Base-by-base conservation (phyloP, 2,888 invertebrate species). In the Tetragonula carbonaria region DNA sequence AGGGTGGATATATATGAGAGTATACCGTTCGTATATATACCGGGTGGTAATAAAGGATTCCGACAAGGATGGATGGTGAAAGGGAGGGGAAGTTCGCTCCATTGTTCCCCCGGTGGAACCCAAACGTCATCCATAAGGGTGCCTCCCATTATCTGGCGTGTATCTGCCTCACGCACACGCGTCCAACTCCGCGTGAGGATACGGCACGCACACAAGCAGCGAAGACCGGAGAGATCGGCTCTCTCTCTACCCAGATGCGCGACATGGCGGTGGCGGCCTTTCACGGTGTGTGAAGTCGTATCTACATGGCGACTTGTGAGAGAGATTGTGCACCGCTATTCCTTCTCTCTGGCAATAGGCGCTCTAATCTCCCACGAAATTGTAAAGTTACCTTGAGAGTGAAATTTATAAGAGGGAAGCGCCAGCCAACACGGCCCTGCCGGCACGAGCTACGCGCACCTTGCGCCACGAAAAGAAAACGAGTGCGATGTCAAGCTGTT, bases 51-150 rank as follows among this genome's bases (percentile, higher is more conserved):
- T 94, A 94, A 93, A 94, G 93, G 94, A 94, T 93, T 94, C 92
- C 91, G 92, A 93, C 93, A 92, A 93, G 93, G 93, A 94, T 92
- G 92, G 91, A 93, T 93, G 91, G 87, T 86, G 82, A 84, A 85
- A 88, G 89, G 85, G 67, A 45, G 45, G 81, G 79, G 73, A 78
- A 87, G 87, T 87, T 83, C 82, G 86, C 88, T 89, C 92, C 92
- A 94, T 94, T 94, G 94, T 94, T 94, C 93, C 92, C 93, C 92
- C 93, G 83, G 87, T 89, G 92, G 92, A 92, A 91, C 92, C 91
- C 92, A 90, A 92, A 92, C 91, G 92, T 92, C 93, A 92, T 93
- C 91, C 91, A 92, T 92, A 92, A 93, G 93, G 93, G 93, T 91
- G 91, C 90, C 92, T 93, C 91, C 93, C 93, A 94, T 94, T 94